phyloP scores from a whole-genome alignment of 2,888 invertebrate species.

The Cataglyphis rosenhaueri region DNA sequence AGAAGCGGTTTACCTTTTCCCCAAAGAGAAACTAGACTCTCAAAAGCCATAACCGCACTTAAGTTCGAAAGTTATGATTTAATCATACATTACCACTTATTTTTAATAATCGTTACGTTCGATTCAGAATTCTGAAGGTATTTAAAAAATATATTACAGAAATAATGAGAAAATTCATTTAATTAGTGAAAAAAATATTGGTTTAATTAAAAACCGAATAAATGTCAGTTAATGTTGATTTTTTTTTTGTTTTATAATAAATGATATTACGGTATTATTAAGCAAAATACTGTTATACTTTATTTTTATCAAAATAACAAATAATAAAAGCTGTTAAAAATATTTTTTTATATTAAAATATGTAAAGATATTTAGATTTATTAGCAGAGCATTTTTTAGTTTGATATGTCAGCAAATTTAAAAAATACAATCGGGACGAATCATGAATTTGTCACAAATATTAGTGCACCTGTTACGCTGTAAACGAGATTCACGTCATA shows the following conservation, averaged over 20 bases:
- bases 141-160: slow-evolving; percentile 12
- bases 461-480: slow-evolving; percentile 38
- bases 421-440: neutral
- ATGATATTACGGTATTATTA: neutral
- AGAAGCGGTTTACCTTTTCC: slow-evolving; percentile 58
- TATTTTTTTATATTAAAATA: neutral
- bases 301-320: neutral
- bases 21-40: slow-evolving; percentile 57
- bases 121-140: neutral
- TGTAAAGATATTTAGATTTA: neutral
- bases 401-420: neutral
- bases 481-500: slow-evolving; percentile 34
- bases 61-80: slow-evolving; percentile 52
- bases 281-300: neutral
- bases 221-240: neutral
- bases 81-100: slow-evolving; percentile 35
- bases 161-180: neutral
- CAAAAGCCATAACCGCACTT: slow-evolving; percentile 67
- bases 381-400: neutral
- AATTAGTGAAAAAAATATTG: neutral
- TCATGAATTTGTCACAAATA: slow-evolving; percentile 17
- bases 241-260: neutral
- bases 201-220: neutral
- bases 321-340: too few relatives aligned
- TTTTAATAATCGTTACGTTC: neutral